phyloP scores from a whole-genome alignment of 1,140 invertebrate genomes.

The Drosophila kohkoa region DNA sequence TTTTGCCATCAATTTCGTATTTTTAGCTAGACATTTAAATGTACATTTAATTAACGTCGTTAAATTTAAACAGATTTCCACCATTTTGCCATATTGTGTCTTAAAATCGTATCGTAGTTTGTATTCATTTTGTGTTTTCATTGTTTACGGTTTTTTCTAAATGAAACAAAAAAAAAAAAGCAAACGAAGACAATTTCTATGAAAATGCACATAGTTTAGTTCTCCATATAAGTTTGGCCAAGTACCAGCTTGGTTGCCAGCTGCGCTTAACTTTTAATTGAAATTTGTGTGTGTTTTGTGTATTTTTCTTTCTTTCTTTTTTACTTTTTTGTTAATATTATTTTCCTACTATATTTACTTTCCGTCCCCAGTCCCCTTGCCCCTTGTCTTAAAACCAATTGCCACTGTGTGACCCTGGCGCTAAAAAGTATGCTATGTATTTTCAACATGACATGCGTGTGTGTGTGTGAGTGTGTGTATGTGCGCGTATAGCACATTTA shows the following conservation, averaged over 20 bases:
- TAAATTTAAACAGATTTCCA: slow-evolving; percentile 26
- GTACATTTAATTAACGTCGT: slow-evolving; percentile 20
- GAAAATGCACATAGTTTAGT: slow-evolving; percentile 11
- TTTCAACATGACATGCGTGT: slow-evolving; percentile 21
- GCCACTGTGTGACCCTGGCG: slow-evolving; percentile 26
- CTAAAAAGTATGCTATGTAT: slow-evolving; percentile 45
- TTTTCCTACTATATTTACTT: not conserved
- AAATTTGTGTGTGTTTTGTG: not conserved
- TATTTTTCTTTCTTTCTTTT: too few species aligned
- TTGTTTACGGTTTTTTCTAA: not conserved
- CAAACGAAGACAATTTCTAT: slow-evolving; percentile 1
- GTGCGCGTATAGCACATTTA: slow-evolving; percentile 41
- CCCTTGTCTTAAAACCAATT: slow-evolving; percentile 5
- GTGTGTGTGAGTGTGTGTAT: not conserved
- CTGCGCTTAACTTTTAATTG: slow-evolving; percentile 32
- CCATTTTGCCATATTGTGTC: slow-evolving; percentile 18
- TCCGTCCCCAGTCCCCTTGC: not conserved
- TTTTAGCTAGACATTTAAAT: slow-evolving; percentile 32
- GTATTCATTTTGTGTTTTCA: not conserved
- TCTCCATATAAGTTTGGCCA: slow-evolving; percentile 42
- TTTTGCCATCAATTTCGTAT: slow-evolving; percentile 10
- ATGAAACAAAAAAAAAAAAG: not conserved
- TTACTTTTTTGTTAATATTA: not conserved
- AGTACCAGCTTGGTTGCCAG: slow-evolving; percentile 68
- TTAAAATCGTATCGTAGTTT: slow-evolving; percentile 1